Evolutionary conservation across 2,113 vertebrate species (phyloP), one percentile per base, ranked within the genome.

Genomic region (Brachyistius frenatus): DNA sequence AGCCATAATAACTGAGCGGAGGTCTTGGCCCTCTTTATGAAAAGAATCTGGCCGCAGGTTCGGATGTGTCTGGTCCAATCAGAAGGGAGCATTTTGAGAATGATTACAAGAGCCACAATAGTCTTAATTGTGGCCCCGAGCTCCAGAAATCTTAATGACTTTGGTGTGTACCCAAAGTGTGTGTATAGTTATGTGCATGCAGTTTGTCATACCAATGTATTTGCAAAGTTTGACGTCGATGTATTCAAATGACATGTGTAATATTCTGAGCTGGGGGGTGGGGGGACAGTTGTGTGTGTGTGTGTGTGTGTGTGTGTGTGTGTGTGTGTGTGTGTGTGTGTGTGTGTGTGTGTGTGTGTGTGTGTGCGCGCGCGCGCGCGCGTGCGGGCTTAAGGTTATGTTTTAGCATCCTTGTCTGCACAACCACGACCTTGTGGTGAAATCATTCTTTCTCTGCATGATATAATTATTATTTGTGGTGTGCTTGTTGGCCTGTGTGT

Each of bases 41-140:
- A 89, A 91, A 84, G 78, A 93, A 88, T 89, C 73, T 91, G 81
- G 86, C 91, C 61, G 13, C 55, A 4, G 92, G 93, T 90, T 80
- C 68, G 74, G 78, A 89, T 74, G 37, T 80, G 90, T 93, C 91
- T 86, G 60, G 49, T 92, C 85, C 91, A 93, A 91, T 94, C 90
- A 88, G 80, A 91, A 76, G 52, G 75, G 54, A 76, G 65, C 55
- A 86, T 90, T 88, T 71, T 84, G 80, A 85, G 50, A 81, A 77
- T 86, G 86, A 91, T 89, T 88, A 84, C 83, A 90, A 90, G 73
- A 90, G 80, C 87, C 88, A 92, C 89, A 90, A 83, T 85, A 85
- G 81, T 89, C 85, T 83, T 94, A 92, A 93, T 90, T 92, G 90
- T 91, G 78, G 88, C 92, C 88, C 62, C 14, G 2, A 89, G 93